Base-by-base conservation (phyloP, 1,140 invertebrate genomes). In the Phymastichus coffea region DNA sequence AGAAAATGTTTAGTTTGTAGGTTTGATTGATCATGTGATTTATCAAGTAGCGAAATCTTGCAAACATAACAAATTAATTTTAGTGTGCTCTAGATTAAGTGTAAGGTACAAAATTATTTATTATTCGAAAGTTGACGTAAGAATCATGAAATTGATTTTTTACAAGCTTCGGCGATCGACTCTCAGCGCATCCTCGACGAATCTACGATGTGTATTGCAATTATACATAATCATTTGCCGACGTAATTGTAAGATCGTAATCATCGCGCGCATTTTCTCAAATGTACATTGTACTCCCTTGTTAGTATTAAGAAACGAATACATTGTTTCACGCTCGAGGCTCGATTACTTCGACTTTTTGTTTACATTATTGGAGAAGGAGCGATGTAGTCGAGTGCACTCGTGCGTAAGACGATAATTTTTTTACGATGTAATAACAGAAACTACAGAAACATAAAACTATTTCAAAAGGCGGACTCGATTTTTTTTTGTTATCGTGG, bases 251-350 rank as follows among this genome's bases (percentile, higher is more conserved):
- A 54, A n/a, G 19, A 17, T 4, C 33, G 20, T 54, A 61, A 54
- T 61, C 57, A 54, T 68, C 66, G 62, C 63, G 35, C 57, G 55
- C n/a, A n/a, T 56, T 58, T 55, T 64, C 61, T 69, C 68, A 23
- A 65, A 67, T 69, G 66, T 72, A 73, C 62, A 65, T 69, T 71
- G 64, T n/a, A n/a, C n/a, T n/a, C 23, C 22, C 58, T 66, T 58
- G 54, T 66, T 70, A 68, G 48, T 63, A 51, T 63, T 69, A 67
- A 67, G 58, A 60, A 51, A 65, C 48, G 44, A 57, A 66, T 68
- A 61, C 33, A 43, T 60, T 60, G 51, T 60, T 54, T 53, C 23
- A 15, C 41, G 30, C 20, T 37, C 25, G 33, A n/a, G 30, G 35
- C 44, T 54, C 25, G 43, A 25, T 43, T 12, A 9, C 17, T 30